These are phyloP conservation scores for Oscarella lobularis DNA, from an alignment of 37 sponge, comb jelly and placozoan species.

Conservation along the genomic window DNA sequence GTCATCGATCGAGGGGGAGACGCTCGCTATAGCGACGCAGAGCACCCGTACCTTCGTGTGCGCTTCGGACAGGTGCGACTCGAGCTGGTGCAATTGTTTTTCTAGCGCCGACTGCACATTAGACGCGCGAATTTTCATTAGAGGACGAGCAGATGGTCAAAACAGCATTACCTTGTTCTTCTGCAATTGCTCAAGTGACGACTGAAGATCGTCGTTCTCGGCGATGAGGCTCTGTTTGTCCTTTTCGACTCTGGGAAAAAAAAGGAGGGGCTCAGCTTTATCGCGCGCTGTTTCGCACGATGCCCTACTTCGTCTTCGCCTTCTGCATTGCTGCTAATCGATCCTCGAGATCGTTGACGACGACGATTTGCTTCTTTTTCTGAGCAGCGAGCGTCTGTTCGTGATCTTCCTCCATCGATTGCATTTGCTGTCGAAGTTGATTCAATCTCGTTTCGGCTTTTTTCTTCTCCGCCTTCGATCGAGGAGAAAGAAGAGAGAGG, in stretches of 20 bases:
- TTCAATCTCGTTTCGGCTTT: background rate
- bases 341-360: background rate
- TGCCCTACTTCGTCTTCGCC: background rate
- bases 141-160: no score
- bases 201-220: background rate
- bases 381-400: background rate
- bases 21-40: background rate
- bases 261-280: no score
- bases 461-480: constrained; percentile 1
- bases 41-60: background rate
- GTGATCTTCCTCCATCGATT: background rate
- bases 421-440: constrained; percentile 1
- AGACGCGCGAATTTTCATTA: no score
- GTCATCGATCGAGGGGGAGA: background rate
- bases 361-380: background rate
- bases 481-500: no score
- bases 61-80: background rate
- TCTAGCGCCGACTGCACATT: background rate
- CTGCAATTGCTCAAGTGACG: background rate
- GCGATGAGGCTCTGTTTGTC: background rate
- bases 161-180: background rate
- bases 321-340: background rate
- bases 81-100: background rate
- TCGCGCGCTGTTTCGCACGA: background rate
- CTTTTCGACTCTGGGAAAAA: background rate